phyloP scores from a whole-genome alignment of 1,140 invertebrate species.

The Drosophila ohnishii region DNA sequence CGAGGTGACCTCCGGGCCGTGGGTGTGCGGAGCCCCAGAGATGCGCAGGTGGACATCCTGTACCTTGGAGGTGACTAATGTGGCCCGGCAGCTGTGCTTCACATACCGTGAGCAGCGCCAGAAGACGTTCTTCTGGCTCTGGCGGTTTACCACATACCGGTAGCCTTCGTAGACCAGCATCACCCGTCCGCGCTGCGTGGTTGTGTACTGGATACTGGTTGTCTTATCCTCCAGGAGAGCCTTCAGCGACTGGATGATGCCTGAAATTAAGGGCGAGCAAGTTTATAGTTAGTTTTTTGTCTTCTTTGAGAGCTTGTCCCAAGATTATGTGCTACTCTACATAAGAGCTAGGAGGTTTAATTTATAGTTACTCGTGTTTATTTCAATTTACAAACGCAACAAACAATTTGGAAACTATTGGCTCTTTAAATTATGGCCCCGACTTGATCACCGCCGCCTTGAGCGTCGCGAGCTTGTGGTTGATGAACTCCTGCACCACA shows the following conservation, averaged over 20 bases:
- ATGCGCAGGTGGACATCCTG: constrained; percentile 66
- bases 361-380: constrained; percentile 46
- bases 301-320: neutral
- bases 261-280: constrained; percentile 44
- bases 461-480: constrained; percentile 66
- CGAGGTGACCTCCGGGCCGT: constrained; percentile 69
- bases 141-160: constrained; percentile 79
- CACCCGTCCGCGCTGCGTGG: constrained; percentile 77
- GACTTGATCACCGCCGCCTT: constrained; percentile 18
- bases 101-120: constrained; percentile 82
- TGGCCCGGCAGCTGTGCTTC: constrained; percentile 77
- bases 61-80: constrained; percentile 77
- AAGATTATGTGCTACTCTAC: constrained; percentile 19
- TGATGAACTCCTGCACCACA: constrained; percentile 59
- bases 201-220: constrained; percentile 69
- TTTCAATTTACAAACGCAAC: constrained; percentile 48
- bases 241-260: constrained; percentile 66
- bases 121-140: constrained; percentile 81
- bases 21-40: constrained; percentile 76
- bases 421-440: constrained; percentile 24
- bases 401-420: constrained; percentile 39
- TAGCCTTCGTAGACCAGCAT: constrained; percentile 82
- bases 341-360: constrained; percentile 13
- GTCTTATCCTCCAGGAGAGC: constrained; percentile 72
- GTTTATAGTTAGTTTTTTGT: constrained; percentile 8